Base-by-base conservation (phyloP, 2,888 invertebrate species). In the Plagiodera versicolora region DNA sequence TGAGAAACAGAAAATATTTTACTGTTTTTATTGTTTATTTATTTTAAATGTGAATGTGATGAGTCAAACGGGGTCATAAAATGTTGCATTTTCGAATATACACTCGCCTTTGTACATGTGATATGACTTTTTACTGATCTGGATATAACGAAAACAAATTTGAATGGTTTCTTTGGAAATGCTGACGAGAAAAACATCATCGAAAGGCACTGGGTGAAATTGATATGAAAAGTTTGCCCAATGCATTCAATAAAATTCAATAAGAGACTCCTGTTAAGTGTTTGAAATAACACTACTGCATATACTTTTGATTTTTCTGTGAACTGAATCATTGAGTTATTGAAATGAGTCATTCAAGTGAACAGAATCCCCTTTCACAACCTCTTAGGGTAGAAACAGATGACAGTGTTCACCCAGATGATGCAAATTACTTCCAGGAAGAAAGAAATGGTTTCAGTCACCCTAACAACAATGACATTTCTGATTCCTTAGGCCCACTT, bases 401-500 rank as follows among this genome's bases (percentile, higher is more conserved):
- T 67, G 77, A 78, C 66, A 73, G 67, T 63, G 71, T 71, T 14
- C 69, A 73, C 62, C 62, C 72, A 16, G 75, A 75, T 55, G 73
- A 69, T 58, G 67, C 69, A 44, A 75, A 70, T 64, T 80, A 75
- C 66, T 78, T 77, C 68, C 74, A 73, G 56, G 73, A 76, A 61
- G 76, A 77, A 52, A 77, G 77, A 57, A 75, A 76, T 60, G 77
- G 74, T 67, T 77, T 75, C 61, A 76, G 72, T 65, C 74, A 74
- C 47, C 73, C 71, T 51, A 73, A 74, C 49, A 74, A 74, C 60
- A 74, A 69, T 63, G 72, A 80, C 62, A 86, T 85, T 72, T 84
- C 84, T 74, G 91, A 90, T 76, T 91, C 92, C 66, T 82, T 97
- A 57, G 97, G 97, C 16, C 94, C 97, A 1, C 82, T 98, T 68